phyloP scores from a whole-genome alignment of 2,797 vertebrate genomes.

The Pygocentrus nattereri region DNA sequence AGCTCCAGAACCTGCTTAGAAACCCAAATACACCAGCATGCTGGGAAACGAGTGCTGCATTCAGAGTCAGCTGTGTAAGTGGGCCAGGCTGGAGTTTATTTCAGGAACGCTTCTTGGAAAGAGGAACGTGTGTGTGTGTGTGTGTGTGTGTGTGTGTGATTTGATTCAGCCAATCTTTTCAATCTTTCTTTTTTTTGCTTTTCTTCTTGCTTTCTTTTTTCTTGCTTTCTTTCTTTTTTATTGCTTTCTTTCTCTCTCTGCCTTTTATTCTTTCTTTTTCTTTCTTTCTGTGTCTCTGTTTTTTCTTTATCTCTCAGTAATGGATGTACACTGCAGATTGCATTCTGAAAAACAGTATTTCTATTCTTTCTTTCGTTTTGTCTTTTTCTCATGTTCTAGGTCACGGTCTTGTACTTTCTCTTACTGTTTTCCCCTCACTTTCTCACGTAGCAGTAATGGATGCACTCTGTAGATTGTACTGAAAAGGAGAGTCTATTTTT shows the following conservation, averaged over 20 bases:
- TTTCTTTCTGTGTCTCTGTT: background rate
- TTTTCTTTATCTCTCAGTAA: background rate
- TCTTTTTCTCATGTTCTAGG: too few species aligned
- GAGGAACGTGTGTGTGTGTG: background rate
- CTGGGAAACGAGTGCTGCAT: slow-evolving; percentile 1
- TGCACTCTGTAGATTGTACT: too few species aligned
- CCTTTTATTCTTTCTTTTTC: background rate
- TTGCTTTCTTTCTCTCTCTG: too few species aligned
- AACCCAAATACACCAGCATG: background rate
- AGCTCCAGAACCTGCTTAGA: background rate
- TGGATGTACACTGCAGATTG: too few species aligned
- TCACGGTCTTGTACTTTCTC: too few species aligned
- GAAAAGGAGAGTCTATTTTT: too few species aligned
- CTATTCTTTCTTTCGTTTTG: too few species aligned
- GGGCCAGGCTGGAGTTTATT: slow-evolving; percentile 36
- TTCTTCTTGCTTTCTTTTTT: too few species aligned
- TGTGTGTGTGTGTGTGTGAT: background rate
- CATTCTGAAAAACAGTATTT: too few species aligned
- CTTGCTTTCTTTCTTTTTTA: background rate
- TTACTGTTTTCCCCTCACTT: too few species aligned
- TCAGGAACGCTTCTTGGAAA: slow-evolving; percentile 39
- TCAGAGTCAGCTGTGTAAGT: slow-evolving; percentile 10
- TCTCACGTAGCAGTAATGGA: too few species aligned
- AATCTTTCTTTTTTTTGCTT: slow-evolving; percentile 2
- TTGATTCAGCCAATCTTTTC: background rate